phyloP scores from a whole-genome alignment of 2,113 vertebrate species.

The Epinephelus lanceolatus region DNA sequence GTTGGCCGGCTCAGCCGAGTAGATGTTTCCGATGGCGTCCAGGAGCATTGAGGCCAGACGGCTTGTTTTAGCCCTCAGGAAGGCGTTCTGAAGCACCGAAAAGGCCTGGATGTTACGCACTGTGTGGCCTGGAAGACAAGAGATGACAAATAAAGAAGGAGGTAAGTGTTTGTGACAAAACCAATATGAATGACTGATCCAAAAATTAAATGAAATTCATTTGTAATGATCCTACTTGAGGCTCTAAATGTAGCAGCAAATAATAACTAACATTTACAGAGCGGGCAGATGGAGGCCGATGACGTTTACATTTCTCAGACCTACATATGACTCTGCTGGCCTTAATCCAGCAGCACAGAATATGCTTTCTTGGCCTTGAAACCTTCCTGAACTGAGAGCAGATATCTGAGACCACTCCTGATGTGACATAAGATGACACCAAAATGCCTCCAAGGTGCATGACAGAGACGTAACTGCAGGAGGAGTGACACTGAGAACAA shows the following conservation, averaged over 20 bases:
- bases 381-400: background rate
- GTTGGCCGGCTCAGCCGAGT: constrained; percentile 94
- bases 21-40: constrained; percentile 95
- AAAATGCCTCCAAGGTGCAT: background rate
- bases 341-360: background rate
- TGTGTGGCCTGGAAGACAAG: constrained; percentile 88
- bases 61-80: constrained; percentile 94
- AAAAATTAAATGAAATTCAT: background rate
- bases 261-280: background rate
- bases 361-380: background rate
- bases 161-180: background rate
- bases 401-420: background rate
- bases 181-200: background rate
- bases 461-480: background rate
- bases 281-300: background rate
- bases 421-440: background rate
- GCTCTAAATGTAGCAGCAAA: too few species aligned
- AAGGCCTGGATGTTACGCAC: constrained; percentile 98
- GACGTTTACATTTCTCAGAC: constrained; percentile 3
- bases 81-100: constrained; percentile 95
- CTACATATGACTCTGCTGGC: background rate
- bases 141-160: background rate
- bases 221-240: too few species aligned
- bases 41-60: constrained; percentile 94
- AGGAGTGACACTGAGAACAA: background rate